A percentile compares a stretch with the other conserved stretches of the same genome.
phyloP scores from a whole-genome alignment of 2,888 invertebrate species.

The Aphidius colemani region DNA sequence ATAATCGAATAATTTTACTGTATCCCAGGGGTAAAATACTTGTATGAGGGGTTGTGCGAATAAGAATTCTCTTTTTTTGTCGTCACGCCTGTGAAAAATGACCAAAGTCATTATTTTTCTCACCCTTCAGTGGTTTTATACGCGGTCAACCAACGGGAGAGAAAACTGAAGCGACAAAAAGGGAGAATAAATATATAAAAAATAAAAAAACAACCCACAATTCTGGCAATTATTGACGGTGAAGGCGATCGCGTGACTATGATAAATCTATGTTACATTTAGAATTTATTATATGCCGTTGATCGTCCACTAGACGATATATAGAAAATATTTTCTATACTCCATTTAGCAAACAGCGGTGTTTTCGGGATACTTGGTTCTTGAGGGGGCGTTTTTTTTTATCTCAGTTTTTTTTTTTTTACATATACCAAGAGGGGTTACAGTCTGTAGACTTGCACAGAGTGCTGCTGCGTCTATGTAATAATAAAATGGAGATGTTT shows the following conservation, averaged over 20 bases:
- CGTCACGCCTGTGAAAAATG: slow-evolving; percentile 33
- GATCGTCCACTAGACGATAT: not conserved
- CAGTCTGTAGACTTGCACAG: too few species aligned
- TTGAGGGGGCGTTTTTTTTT: not conserved
- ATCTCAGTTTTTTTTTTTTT: too few species aligned
- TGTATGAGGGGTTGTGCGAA: too few species aligned
- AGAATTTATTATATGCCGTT: slow-evolving; percentile 47
- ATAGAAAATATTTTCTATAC: not conserved
- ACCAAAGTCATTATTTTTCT: slow-evolving; percentile 36
- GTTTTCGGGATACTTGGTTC: not conserved
- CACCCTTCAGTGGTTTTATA: slow-evolving; percentile 24
- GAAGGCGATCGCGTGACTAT: slow-evolving; percentile 49
- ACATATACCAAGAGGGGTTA: too few species aligned
- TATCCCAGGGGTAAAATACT: too few species aligned
- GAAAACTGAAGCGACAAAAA: too few species aligned
- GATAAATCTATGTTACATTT: slow-evolving; percentile 50
- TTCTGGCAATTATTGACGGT: slow-evolving; percentile 45
- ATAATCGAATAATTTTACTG: too few species aligned
- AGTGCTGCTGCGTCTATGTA: too few species aligned
- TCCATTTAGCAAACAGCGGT: not conserved
- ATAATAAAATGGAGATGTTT: not conserved
- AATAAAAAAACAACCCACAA: slow-evolving; percentile 36
- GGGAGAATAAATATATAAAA: too few species aligned
- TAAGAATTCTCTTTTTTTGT: not conserved
- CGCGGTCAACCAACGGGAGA: slow-evolving; percentile 25